A percentile compares a stretch with the other conserved stretches of the same genome.
Evolutionary conservation across 2,888 invertebrate genomes (phyloP).

Genomic region (Odontocolon sp.): DNA sequence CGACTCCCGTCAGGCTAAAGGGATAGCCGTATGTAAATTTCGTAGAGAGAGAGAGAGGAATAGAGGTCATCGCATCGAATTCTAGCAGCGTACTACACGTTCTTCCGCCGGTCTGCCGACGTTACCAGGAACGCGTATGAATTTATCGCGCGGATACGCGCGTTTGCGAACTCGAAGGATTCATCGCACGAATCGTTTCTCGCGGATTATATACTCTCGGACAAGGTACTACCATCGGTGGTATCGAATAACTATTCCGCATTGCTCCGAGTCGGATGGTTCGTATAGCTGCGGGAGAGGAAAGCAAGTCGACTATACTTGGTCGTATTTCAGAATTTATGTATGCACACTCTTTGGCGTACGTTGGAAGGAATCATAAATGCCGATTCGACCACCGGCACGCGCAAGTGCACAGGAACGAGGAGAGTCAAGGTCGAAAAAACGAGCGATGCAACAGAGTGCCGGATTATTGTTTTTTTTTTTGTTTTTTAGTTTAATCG

Average conservation of each 20-base stretch:
- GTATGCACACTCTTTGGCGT: too few species aligned
- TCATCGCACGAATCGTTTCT: conserved; percentile 51
- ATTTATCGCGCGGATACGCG: conserved; percentile 56
- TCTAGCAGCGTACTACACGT: conserved; percentile 60
- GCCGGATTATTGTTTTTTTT: conserved; percentile 31
- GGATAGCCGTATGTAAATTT: conserved; percentile 64
- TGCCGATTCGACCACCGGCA: too few species aligned
- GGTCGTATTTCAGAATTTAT: too few species aligned
- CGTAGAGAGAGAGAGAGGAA: conserved; percentile 36
- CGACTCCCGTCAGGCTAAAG: conserved; percentile 60
- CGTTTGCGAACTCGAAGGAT: conserved; percentile 50
- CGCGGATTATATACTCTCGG: conserved; percentile 54
- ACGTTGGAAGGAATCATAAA: too few species aligned
- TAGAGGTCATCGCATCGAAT: conserved; percentile 62
- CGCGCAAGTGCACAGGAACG: conserved; percentile 23
- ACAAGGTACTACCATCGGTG: conserved; percentile 48
- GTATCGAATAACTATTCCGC: too few species aligned
- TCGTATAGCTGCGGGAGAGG: too few species aligned
- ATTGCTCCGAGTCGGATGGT: too few species aligned
- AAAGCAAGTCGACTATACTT: too few species aligned
- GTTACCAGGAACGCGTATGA: conserved; percentile 55
- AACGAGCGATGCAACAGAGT: conserved; percentile 19
- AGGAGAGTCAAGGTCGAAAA: conserved; percentile 23
- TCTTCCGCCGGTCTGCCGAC: conserved; percentile 62
- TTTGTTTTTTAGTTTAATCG: conserved; percentile 5